These are phyloP conservation scores for Spodoptera frugiperda DNA, from an alignment of 1,140 invertebrate genomes.

Conservation along the genomic window DNA sequence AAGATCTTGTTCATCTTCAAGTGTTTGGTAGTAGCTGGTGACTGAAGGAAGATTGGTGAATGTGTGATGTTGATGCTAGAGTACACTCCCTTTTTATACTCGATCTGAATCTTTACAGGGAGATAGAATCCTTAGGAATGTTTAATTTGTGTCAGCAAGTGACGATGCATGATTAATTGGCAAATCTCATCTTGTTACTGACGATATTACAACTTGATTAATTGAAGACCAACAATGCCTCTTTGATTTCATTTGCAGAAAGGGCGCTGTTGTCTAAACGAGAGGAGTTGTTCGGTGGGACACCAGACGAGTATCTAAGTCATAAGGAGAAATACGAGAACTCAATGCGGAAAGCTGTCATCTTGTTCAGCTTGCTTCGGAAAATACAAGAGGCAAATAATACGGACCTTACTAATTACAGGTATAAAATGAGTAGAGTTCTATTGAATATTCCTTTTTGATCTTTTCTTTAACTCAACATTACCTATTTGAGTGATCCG, in stretches of 20 bases:
- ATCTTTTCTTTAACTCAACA: too few species aligned
- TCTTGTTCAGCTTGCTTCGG: constrained; percentile 89
- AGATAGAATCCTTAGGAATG: constrained; percentile 14
- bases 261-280: constrained; percentile 89
- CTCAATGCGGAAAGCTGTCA: constrained; percentile 90
- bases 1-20: constrained; percentile 34
- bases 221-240: background rate
- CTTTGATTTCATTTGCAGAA: constrained; percentile 85
- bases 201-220: background rate
- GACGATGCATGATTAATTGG: background rate
- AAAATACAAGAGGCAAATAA: constrained; percentile 88
- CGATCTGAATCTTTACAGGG: too few species aligned
- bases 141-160: constrained; percentile 27
- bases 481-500: too few species aligned
- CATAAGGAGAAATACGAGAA: constrained; percentile 94
- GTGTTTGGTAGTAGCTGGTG: background rate
- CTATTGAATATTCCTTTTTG: too few species aligned
- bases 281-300: constrained; percentile 86
- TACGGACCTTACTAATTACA: constrained; percentile 87
- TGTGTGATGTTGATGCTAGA: constrained; percentile 4
- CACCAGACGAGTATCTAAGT: constrained; percentile 92
- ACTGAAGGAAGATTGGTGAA: constrained; percentile 3
- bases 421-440: constrained; percentile 68
- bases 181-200: background rate
- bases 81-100: constrained; percentile 3